Conservation (phyloP, 2,888 invertebrate genomes). For the Meghimatium bilineatum region DNA sequence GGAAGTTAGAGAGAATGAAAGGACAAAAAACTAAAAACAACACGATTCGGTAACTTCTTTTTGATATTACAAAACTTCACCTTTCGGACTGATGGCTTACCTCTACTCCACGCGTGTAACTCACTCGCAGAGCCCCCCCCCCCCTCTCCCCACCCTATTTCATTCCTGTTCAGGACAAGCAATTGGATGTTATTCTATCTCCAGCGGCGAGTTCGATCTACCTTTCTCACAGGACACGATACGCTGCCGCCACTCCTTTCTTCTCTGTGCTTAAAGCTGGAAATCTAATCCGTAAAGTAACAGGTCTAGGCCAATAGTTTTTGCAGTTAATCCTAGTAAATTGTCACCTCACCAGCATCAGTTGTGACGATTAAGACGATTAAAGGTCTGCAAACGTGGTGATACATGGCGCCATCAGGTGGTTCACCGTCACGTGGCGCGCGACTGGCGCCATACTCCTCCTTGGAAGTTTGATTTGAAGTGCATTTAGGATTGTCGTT, state of each 20-base stretch:
- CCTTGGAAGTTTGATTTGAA: slow-evolving; percentile 6
- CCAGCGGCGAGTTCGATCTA: neutral
- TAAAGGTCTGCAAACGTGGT: slow-evolving; percentile 1
- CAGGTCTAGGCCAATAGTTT: neutral
- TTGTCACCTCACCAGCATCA: slow-evolving; percentile 5
- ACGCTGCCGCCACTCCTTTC: neutral
- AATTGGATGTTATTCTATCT: neutral
- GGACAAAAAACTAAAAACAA: too few relatives aligned
- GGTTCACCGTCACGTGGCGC: slow-evolving; percentile 8
- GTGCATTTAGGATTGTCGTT: neutral
- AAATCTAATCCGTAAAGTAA: neutral
- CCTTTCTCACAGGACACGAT: neutral
- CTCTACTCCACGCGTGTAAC: too few relatives aligned
- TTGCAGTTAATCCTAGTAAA: slow-evolving; percentile 16
- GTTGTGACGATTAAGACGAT: slow-evolving; percentile 24
- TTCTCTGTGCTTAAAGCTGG: neutral
- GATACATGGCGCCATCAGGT: slow-evolving; percentile 27
- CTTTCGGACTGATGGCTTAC: too few relatives aligned
- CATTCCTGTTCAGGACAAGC: neutral
- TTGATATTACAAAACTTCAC: too few relatives aligned
- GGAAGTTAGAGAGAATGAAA: too few relatives aligned
- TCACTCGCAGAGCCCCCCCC: too few relatives aligned
- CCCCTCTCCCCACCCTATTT: too few relatives aligned
- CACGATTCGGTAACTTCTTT: too few relatives aligned
- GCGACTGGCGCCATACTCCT: slow-evolving; percentile 24